Base-by-base conservation (phyloP, 2,113 vertebrate species). In the Chlamydotis undulata region DNA sequence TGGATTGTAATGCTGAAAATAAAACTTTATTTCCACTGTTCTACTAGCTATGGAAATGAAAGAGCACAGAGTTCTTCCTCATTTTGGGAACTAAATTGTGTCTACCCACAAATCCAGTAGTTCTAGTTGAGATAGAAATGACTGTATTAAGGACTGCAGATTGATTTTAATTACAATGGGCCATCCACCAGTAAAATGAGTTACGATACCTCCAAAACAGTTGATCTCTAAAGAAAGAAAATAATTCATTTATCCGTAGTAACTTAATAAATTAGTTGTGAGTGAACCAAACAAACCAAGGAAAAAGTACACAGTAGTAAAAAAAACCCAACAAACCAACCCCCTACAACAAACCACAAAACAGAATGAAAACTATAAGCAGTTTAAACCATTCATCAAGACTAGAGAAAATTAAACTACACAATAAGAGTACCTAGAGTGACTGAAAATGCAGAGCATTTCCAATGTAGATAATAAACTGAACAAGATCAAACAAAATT, bases 161-260 rank as follows among this genome's bases (percentile, higher is more conserved):
- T 89, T 97, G 78, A 97, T 98, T 97, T 97, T 96, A 96, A 96
- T 97, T 97, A 93, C 79, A 95, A 83, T 60, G 67, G 73, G 37
- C 74, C 95, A 41, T 76, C 87, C 69, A 88, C 79, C 79, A 94
- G 95, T 97, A 97, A 97, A 95, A 96, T 92, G 87, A 98, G 61
- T 94, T 97, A 91, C 87, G 83, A 96, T 94, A 82, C 77, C 75
- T 97, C 69, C 93, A 97, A 96, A 94, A 78, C 26, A 93, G 91
- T 87, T 96, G 81, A 89, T 93, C 8, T 87, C 15, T 68, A 74
- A 60, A 87, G 53, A 88, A 18, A 93, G 21, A 82, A 97, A 98
- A 15, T 49, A 56, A 79, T 96, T 96, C 96, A 96, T 97, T 93
- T 75, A 43, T 15, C 41, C 41, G 94, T 74, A 94, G 52, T 68